A percentile compares a stretch with the other conserved stretches of the same genome.
Conservation (phyloP, 2,113 vertebrate genomes). For the Prinia subflava region DNA sequence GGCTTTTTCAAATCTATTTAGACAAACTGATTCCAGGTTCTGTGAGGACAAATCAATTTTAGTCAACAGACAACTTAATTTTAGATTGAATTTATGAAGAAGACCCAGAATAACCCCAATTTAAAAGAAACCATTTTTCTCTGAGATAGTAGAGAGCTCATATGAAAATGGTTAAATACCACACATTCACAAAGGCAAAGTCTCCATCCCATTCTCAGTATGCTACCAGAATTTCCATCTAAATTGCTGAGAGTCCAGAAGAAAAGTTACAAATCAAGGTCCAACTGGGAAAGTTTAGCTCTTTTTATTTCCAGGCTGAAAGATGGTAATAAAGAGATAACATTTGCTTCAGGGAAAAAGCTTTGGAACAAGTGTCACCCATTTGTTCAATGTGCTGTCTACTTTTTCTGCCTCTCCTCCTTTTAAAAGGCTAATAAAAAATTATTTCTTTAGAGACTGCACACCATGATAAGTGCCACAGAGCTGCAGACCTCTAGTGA, state of each 20-base stretch:
- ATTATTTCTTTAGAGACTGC: background rate
- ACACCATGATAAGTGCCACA: background rate
- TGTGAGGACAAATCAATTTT: background rate
- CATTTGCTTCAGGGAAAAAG: background rate
- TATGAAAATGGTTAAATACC: background rate
- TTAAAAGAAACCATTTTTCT: background rate
- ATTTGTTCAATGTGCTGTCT: background rate
- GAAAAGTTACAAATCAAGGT: background rate
- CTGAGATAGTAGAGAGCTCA: background rate
- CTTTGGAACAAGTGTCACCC: background rate
- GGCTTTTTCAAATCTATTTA: background rate
- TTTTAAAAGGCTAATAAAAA: constrained; percentile 14
- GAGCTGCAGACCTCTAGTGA: background rate
- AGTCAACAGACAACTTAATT: background rate
- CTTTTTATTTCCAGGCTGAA: background rate
- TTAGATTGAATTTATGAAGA: background rate
- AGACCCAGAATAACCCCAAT: background rate
- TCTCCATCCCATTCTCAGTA: background rate
- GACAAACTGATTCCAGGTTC: background rate
- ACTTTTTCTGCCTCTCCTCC: background rate
- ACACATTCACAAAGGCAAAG: background rate
- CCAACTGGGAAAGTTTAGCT: background rate
- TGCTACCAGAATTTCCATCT: background rate
- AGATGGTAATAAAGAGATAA: background rate
- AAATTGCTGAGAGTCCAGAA: background rate